phyloP scores from a whole-genome alignment of 2,797 vertebrate species.

The Cossypha caffra region DNA sequence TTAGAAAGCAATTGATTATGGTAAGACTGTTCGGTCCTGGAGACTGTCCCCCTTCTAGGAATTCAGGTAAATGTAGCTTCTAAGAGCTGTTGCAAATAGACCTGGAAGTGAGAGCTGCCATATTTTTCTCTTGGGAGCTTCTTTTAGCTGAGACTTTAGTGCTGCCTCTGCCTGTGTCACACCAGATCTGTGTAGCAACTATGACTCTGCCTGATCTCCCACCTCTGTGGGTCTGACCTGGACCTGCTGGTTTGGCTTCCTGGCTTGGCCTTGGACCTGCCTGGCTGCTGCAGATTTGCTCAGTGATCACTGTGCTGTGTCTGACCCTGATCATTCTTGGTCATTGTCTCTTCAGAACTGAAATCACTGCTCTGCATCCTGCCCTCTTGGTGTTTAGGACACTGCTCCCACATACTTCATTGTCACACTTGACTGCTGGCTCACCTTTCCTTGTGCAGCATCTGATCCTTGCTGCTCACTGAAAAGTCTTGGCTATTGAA shows the following conservation, averaged over 20 bases:
- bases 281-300: background rate
- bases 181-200: background rate
- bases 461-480: background rate
- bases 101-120: background rate
- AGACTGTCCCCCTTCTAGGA: background rate
- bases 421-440: background rate
- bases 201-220: background rate
- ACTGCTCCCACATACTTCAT: background rate
- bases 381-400: background rate
- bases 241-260: background rate
- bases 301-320: background rate
- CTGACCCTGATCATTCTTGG: background rate
- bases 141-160: background rate
- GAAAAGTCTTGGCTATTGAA: background rate
- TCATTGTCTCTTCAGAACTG: background rate
- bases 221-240: fast-evolving
- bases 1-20: background rate
- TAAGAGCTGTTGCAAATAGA: background rate
- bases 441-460: background rate
- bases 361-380: background rate
- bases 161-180: background rate
- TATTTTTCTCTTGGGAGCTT: background rate
- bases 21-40: background rate
- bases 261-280: background rate
- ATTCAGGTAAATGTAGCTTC: background rate